Conservation (phyloP, 2,113 vertebrate genomes). For the Pipra filicauda region DNA sequence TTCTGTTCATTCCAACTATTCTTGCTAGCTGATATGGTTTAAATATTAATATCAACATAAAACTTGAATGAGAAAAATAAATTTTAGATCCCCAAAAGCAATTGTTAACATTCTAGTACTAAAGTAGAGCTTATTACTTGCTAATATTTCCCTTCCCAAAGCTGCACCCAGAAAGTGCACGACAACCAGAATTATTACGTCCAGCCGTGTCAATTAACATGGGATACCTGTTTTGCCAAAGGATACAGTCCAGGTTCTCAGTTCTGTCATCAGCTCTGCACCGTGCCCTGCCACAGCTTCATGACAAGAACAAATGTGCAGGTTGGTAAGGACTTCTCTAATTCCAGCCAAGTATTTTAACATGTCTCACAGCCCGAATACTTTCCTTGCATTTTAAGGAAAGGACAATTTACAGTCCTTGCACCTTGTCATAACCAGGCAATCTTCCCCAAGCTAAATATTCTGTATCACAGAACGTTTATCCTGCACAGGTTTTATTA, state of each 20-base stretch:
- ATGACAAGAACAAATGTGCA: not conserved
- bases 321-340: not conserved
- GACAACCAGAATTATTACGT: not conserved
- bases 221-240: not conserved
- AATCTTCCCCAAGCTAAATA: not conserved
- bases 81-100: slow-evolving; percentile 46
- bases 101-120: slow-evolving; percentile 9
- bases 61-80: slow-evolving; percentile 66
- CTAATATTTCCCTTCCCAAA: not conserved
- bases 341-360: not conserved
- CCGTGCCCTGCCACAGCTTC: not conserved
- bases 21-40: slow-evolving; percentile 24
- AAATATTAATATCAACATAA: slow-evolving; percentile 67
- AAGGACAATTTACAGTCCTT: not conserved
- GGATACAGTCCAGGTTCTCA: not conserved
- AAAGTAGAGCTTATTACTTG: slow-evolving; percentile 4
- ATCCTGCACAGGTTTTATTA: not conserved
- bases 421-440: not conserved
- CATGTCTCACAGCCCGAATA: not conserved
- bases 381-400: not conserved
- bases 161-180: not conserved
- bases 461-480: not conserved
- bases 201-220: not conserved
- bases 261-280: not conserved
- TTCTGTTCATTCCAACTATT: slow-evolving; percentile 14